Conservation (phyloP, 1,140 invertebrate species). For the Euura saliciscinereae region DNA sequence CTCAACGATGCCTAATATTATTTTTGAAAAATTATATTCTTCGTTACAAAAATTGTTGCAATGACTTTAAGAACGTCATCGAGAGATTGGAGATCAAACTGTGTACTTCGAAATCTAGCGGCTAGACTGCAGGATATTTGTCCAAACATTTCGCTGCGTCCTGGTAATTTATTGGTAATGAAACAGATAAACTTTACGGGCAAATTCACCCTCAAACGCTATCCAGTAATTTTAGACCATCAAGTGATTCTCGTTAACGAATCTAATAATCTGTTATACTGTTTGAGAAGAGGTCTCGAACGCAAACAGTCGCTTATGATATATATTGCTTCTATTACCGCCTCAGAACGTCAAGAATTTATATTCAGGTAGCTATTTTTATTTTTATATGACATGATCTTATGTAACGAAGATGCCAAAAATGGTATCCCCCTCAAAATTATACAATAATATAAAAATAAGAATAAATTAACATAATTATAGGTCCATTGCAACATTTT, state of each 20-base stretch:
- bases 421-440: too few species aligned
- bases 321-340: slow-evolving; percentile 5
- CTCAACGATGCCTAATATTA: too few species aligned
- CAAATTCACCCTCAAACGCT: not conserved
- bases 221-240: not conserved
- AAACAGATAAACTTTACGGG: not conserved
- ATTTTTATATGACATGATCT: not conserved
- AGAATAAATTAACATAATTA: too few species aligned
- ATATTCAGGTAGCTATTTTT: not conserved
- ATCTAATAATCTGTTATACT: not conserved
- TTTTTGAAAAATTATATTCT: too few species aligned
- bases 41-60: too few species aligned
- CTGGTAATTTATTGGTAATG: not conserved
- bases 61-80: too few species aligned
- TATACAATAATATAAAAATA: too few species aligned
- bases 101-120: not conserved
- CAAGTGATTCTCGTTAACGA: not conserved
- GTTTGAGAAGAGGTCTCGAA: not conserved
- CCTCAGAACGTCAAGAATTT: not conserved
- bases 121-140: not conserved
- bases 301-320: not conserved
- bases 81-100: too few species aligned
- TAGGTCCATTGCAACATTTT: too few species aligned
- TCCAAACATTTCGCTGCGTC: not conserved
- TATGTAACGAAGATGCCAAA: not conserved